Evolutionary conservation across 2,113 vertebrate species (phyloP), one percentile per base, ranked within the genome.

Genomic region (Phyllostomus discolor): DNA sequence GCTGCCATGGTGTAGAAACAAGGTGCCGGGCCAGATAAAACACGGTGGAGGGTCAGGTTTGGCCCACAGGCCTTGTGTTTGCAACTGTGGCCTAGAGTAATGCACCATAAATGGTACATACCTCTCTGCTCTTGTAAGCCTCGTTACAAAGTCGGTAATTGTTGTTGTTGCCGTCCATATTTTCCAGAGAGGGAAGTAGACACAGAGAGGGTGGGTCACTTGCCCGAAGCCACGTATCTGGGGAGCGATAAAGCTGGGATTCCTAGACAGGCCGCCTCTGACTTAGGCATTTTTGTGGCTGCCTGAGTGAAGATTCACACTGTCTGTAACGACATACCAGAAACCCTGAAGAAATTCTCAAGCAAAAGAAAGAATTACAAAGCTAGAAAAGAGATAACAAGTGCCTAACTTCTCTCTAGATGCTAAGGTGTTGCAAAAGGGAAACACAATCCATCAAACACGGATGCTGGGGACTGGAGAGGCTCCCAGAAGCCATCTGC

Each of bases 141-240:
- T 76, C 43, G 4, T 82, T 96, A 43, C 0, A 1, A 85, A 93
- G 41, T 48, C 35, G n/a, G 5, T 52, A 28, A 35, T 28, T 79
- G 38, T 66, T 91, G 17, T 24, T 62, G 75, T 48, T 62, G 41
- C 41, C 59, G 43, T 79, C 46, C 78, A 87, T 41, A 38, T 57
- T 94, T 82, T 91, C 59, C 76, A 91, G 91, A 92, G 52, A 14
- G 93, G 31, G 81, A 91, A 95, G 24, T 50, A 64, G 48, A 94
- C n/a, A 69, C 76, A 70, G 66, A 50, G 73, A 92, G 33, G 73
- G 91, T 54, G 28, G 50, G 33, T 50, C 64, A 79, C 48, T 57
- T 76, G 24, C 57, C 82, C 69, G 79, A 8, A 2, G 76, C 87
- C 92, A 38, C 72, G 38, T 66, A 79, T 50, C 95, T 50, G 17